phyloP scores from a whole-genome alignment of 2,797 vertebrate species.

The Onychomys torridus region DNA sequence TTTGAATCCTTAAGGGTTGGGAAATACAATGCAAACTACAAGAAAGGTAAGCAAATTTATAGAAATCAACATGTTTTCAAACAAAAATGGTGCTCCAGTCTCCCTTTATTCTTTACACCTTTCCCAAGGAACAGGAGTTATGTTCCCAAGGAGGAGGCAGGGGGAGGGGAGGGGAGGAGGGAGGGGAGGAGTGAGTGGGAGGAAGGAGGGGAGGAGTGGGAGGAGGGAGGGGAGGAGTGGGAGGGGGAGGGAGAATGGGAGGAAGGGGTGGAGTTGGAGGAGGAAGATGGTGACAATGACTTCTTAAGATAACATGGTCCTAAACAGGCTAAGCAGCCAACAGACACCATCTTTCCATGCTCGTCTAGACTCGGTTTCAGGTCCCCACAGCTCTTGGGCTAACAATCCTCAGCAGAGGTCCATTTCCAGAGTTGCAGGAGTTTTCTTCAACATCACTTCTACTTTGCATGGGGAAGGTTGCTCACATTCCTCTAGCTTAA shows the following conservation, averaged over 20 bases:
- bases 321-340: not conserved
- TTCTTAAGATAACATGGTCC: not conserved
- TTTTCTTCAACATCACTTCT: conserved; percentile 41
- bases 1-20: no score
- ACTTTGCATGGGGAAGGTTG: not conserved
- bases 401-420: not conserved
- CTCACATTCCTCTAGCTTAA: conserved; percentile 7
- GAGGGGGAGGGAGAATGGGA: no score
- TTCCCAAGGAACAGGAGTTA: no score
- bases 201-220: no score
- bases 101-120: conserved; percentile 24
- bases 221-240: no score
- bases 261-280: no score
- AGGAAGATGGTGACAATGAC: not conserved
- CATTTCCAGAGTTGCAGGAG: not conserved
- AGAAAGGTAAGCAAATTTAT: not conserved
- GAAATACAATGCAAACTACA: conserved; percentile 45
- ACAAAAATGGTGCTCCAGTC: not conserved
- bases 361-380: not conserved
- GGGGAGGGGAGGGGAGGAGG: not conserved
- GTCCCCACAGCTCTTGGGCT: not conserved
- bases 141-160: not conserved
- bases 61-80: conserved; percentile 57
- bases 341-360: not conserved
- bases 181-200: no score